These are phyloP conservation scores for Trichogramma evanescens DNA, from an alignment of 2,888 invertebrate species.

Conservation along the genomic window DNA sequence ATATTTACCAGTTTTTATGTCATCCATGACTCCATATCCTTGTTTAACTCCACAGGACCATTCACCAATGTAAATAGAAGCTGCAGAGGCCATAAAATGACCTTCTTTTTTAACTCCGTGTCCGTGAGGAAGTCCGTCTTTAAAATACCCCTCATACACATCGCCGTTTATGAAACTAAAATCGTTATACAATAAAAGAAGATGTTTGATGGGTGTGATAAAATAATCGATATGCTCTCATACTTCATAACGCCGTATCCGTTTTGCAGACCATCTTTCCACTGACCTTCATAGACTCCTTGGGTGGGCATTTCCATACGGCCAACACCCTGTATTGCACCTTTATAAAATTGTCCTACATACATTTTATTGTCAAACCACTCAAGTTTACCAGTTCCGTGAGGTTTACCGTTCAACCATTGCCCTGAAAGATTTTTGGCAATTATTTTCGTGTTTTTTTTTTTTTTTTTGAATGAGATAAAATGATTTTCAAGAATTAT, in stretches of 20 bases:
- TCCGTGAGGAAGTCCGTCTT: conserved; percentile 75
- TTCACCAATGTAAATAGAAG: conserved; percentile 83
- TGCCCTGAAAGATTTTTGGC: conserved; percentile 47
- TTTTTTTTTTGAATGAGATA: background rate
- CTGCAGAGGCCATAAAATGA: conserved; percentile 65
- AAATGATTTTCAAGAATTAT: conserved; percentile 3
- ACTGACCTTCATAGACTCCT: conserved; percentile 69
- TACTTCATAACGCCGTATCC: conserved; percentile 70
- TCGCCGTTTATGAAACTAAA: conserved; percentile 65
- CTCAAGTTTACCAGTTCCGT: conserved; percentile 74
- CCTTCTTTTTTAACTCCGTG: conserved; percentile 79
- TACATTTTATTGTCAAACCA: conserved; percentile 77
- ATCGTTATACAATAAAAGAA: conserved; percentile 10
- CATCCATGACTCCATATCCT: conserved; percentile 86
- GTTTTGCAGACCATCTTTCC: conserved; percentile 77
- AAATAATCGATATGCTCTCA: conserved; percentile 11
- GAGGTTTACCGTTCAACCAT: conserved; percentile 77
- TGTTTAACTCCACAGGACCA: conserved; percentile 71
- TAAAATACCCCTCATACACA: conserved; percentile 79
- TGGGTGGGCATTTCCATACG: conserved; percentile 60
- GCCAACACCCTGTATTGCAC: conserved; percentile 66
- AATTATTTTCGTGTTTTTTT: background rate
- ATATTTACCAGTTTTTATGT: conserved; percentile 62
- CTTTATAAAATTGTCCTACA: conserved; percentile 72
- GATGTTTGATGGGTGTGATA: background rate